Base-by-base conservation (phyloP, 1,140 invertebrate genomes). In the Bombus pascuorum region DNA sequence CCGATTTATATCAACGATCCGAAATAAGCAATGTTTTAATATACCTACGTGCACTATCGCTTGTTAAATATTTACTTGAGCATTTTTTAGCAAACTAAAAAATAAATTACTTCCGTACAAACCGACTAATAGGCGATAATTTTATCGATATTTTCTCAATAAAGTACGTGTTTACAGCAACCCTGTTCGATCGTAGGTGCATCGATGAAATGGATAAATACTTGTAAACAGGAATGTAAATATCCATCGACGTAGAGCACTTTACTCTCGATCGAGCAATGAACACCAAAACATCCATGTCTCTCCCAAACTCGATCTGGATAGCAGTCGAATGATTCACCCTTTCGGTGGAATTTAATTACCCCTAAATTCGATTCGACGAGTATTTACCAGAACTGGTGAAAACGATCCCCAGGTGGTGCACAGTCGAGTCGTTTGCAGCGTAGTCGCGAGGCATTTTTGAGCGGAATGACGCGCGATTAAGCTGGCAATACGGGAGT, bases 401-500 rank as follows among this genome's bases (percentile, higher is more conserved):
- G 74, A 28, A 59, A 59, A 59, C 34, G 74, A 76, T 39, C 34
- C 47, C 53, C 53, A 59, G 74, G 28, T 76, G 74, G 53, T 59
- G 53, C 76, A 18, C 2, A 53, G 37, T 1, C 28, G 39, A 53
- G 47, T 53, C 47, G 39, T 78, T 78, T 15, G 9, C 73, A 53
- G 47, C 47, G 47, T 53, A 53, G 47, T 53, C 47, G 47, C 47
- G 47, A 32, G 9, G n/a, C n/a, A 66, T 78, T 78, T 78, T 78
- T 78, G 39, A 77, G 75, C 25, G 25, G 34, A 59, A 37, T 34
- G 59, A 44, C 59, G 39, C 76, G 39, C 76, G 62, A 78, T 66
- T 78, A 66, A 78, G 62, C 62, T 66, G 39, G 76, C 59, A 66
- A 78, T 78, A 66, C 39, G 37, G 59, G 22, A 15, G 13, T 62